These are phyloP conservation scores for Ormia ochracea DNA, from an alignment of 2,888 invertebrate genomes.

Conservation along the genomic window DNA sequence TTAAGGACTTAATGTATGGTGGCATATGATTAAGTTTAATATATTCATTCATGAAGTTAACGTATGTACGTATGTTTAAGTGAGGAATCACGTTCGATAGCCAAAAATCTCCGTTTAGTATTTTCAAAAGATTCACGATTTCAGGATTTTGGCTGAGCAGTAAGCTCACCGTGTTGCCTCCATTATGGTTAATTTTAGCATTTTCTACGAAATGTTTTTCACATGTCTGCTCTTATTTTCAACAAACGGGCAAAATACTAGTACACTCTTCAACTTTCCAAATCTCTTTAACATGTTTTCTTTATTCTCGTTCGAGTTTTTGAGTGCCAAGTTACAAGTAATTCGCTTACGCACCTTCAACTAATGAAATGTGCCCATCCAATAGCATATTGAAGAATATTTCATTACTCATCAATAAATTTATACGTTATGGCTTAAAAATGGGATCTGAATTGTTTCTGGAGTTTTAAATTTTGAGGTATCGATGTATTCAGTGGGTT, in stretches of 20 bases:
- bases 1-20: not conserved
- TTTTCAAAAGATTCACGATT: constrained; percentile 37
- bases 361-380: too few species aligned
- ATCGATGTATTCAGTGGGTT: too few species aligned
- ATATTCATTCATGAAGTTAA: constrained; percentile 36
- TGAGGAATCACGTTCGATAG: constrained; percentile 24
- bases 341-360: too few species aligned
- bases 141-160: constrained; percentile 25
- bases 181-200: not conserved
- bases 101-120: constrained; percentile 26
- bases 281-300: too few species aligned
- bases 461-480: too few species aligned
- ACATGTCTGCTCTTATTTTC: not conserved
- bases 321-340: too few species aligned
- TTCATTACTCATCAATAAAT: too few species aligned
- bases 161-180: constrained; percentile 1
- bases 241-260: not conserved
- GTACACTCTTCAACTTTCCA: not conserved
- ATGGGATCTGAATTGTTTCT: too few species aligned
- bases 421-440: too few species aligned
- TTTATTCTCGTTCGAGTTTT: too few species aligned
- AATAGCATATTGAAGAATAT: too few species aligned
- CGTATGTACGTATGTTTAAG: constrained; percentile 11
- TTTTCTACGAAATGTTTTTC: not conserved
- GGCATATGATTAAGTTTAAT: constrained; percentile 28